phyloP scores from a whole-genome alignment of 2,113 vertebrate species.

The Carlito syrichta region DNA sequence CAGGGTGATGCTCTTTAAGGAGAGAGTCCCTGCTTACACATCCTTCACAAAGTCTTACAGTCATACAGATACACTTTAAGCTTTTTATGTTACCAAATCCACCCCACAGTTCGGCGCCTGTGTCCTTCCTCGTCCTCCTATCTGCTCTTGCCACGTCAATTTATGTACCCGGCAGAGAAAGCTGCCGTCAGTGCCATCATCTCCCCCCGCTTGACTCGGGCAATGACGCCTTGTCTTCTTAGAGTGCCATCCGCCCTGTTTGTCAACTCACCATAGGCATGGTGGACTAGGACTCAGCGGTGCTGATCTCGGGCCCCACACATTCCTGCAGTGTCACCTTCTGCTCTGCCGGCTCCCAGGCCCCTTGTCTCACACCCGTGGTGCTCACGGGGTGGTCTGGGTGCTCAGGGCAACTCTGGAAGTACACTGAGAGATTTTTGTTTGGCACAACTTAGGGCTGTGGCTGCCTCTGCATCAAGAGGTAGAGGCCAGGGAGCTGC shows the following conservation, averaged over 20 bases:
- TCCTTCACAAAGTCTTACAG: not conserved
- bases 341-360: not conserved
- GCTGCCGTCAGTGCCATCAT: not conserved
- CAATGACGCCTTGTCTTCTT: not conserved
- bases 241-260: not conserved
- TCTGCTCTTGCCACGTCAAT: not conserved
- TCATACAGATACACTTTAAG: not conserved
- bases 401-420: not conserved
- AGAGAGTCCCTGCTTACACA: not conserved
- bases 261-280: no score
- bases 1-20: not conserved
- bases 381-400: not conserved
- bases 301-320: no score
- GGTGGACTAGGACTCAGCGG: no score
- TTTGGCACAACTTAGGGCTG: not conserved
- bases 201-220: not conserved
- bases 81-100: not conserved
- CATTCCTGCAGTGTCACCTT: not conserved
- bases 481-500: not conserved
- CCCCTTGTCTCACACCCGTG: fast-evolving
- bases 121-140: not conserved
- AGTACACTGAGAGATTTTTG: not conserved
- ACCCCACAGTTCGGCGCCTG: not conserved
- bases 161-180: not conserved
- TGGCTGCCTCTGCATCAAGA: not conserved